These are phyloP conservation scores for Polymixis flavicincta DNA, from an alignment of 2,888 invertebrate species.

Conservation along the genomic window DNA sequence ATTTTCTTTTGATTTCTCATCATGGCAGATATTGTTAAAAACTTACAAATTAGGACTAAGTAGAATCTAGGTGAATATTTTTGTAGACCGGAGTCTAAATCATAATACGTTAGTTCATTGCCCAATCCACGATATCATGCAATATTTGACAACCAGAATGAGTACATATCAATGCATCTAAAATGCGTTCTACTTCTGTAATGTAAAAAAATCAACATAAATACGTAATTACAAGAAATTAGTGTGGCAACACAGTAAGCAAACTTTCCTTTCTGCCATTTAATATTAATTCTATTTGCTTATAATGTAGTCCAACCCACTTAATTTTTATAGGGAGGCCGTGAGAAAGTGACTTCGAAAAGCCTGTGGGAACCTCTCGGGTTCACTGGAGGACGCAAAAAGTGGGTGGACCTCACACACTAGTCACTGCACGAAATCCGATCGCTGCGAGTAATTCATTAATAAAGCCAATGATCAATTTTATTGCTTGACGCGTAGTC, in stretches of 20 bases:
- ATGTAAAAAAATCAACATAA: not conserved
- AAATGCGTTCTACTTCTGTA: not conserved
- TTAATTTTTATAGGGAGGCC: slow-evolving; percentile 45
- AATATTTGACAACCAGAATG: too few species aligned
- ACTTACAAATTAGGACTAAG: not conserved
- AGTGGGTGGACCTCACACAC: slow-evolving; percentile 75
- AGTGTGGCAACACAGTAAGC: slow-evolving; percentile 1
- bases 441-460: slow-evolving; percentile 68
- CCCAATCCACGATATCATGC: not conserved
- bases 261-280: slow-evolving; percentile 37
- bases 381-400: slow-evolving; percentile 69
- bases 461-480: slow-evolving; percentile 67
- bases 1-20: not conserved
- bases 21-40: not conserved
- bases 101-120: not conserved
- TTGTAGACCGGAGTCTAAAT: not conserved
- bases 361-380: slow-evolving; percentile 69
- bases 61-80: not conserved
- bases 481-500: slow-evolving; percentile 19
- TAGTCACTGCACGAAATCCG: slow-evolving; percentile 70
- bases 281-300: slow-evolving; percentile 51
- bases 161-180: not conserved
- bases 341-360: slow-evolving; percentile 61
- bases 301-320: slow-evolving; percentile 49
- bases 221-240: not conserved